Evolutionary conservation across 2,797 vertebrate species (phyloP), one percentile per base, ranked within the genome.

Genomic region (Melanotaenia pygmaea): DNA sequence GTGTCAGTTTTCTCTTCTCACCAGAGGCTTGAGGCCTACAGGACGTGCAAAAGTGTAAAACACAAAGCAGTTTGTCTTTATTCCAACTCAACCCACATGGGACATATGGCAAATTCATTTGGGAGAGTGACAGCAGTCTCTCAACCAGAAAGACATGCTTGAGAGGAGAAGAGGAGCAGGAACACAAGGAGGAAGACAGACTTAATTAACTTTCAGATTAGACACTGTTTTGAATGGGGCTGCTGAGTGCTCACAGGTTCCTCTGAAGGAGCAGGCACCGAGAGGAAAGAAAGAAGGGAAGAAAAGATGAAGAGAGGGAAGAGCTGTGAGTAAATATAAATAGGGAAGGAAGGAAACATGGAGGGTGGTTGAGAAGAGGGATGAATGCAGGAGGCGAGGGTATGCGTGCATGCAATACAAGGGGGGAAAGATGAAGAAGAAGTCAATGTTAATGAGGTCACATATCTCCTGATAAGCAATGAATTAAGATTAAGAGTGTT

Each of bases 361-460:
- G n/a, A 69, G 47, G 72, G 68, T 3, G 13, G 28, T 9, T 54
- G 51, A 74, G 73, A 58, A 37, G 62, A 71, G 38, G 54, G 53
- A 70, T 77, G 59, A 74, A 74, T 58, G 57, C 45, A 67, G 47
- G 65, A 72, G 67, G 45, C 12, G n/a, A 69, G 65, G 50, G 58
- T 63, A 72, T 64, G 73, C 63, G 74, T 66, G 70, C 43, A 51
- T n/a, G 51, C 43, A 71, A 82, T 26, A 34, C 65, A 70, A 62
- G 70, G 71, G 76, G 63, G 74, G 81, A 70, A 71, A 76, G 64
- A 77, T 7, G 67, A 57, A 68, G 86, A 70, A 77, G 82, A 66
- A 79, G 86, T 66, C 78, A 69, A 81, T 91, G 91, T 90, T 92
- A 94, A 92, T 94, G 87, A 93, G 91, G 92, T 92, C 89, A 87